Evolutionary conservation across 2,113 vertebrate genomes (phyloP).

Genomic region (Ranitomeya imitator): DNA sequence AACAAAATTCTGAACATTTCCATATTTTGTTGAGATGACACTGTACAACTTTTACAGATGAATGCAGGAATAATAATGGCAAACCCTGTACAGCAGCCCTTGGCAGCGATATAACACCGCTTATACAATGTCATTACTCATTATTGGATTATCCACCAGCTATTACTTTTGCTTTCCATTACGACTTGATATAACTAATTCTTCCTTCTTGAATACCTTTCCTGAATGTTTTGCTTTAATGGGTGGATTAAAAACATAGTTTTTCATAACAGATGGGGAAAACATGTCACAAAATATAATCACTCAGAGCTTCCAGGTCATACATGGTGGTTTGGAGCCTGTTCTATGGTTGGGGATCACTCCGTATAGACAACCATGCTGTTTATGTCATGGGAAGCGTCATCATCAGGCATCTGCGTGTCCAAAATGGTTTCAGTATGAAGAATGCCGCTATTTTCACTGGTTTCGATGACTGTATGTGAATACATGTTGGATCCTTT

Average conservation of each 20-base stretch:
- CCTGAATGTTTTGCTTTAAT: neutral
- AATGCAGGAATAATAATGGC: neutral
- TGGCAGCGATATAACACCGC: constrained; percentile 21
- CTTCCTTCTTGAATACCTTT: neutral
- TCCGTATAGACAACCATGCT: constrained; percentile 89
- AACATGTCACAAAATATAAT: neutral
- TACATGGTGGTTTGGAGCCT: constrained; percentile 2
- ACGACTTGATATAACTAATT: neutral
- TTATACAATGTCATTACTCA: constrained; percentile 31
- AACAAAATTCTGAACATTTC: neutral
- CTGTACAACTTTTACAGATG: constrained; percentile 6
- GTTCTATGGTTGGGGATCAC: constrained; percentile 67
- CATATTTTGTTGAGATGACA: constrained; percentile 2
- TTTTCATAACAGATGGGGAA: neutral
- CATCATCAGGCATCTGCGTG: constrained; percentile 49
- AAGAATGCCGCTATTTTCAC: constrained; percentile 65
- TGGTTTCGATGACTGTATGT: constrained; percentile 70
- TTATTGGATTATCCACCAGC: constrained; percentile 23
- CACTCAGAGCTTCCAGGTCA: neutral
- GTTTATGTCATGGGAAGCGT: constrained; percentile 64
- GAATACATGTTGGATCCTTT: constrained; percentile 77
- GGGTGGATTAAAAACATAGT: neutral
- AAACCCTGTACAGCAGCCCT: constrained; percentile 1
- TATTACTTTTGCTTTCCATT: constrained; percentile 17
- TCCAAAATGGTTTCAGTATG: constrained; percentile 65